Base-by-base conservation (phyloP, 1,140 invertebrate genomes). In the Psilanteris sp. region DNA sequence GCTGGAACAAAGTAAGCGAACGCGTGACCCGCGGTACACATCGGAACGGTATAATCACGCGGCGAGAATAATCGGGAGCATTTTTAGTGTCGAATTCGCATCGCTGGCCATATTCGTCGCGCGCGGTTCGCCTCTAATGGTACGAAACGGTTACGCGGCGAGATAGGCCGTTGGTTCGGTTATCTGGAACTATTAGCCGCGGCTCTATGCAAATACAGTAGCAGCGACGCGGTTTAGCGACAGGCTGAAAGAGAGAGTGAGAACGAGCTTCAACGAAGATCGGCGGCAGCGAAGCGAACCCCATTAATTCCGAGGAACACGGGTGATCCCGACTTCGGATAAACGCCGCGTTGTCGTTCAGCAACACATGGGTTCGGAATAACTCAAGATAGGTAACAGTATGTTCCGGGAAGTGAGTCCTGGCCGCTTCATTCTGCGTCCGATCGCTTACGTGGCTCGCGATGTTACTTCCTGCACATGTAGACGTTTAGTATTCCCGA, bases 141-240 rank as follows among this genome's bases (percentile, higher is more conserved):
- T 46, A 61, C 70, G 18, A 62, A 79, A 64, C 44, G 48, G 46
- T 62, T 71, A 61, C 57, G 59, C 54, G 48, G 46, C 41, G 15
- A 71, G 73, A 77, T 72, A 62, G 32, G 54, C 31, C 50, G 70
- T 74, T 74, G 59, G 71, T 27, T 50, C 61, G 66, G 79, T 83
- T 86, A 85, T 87, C 84, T 81, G 52, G 29, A 79, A 80, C 86
- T 87, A 87, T 87, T 87, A 87, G 83, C 80, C 73, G 81, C 70
- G 74, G 70, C 81, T 81, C 78, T 82, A 87, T 86, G 84, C 81
- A 87, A 87, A 87, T 86, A 83, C 79, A 79, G 74, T 68, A 78
- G 82, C 80, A 57, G 76, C 72, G 81, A 71, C 77, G 68, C 62
- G 50, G 59, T 41, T 26, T 34, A 27, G 72, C 29, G 55, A 57